phyloP scores from a whole-genome alignment of 2,797 vertebrate genomes.

The Pelodytes ibericus region DNA sequence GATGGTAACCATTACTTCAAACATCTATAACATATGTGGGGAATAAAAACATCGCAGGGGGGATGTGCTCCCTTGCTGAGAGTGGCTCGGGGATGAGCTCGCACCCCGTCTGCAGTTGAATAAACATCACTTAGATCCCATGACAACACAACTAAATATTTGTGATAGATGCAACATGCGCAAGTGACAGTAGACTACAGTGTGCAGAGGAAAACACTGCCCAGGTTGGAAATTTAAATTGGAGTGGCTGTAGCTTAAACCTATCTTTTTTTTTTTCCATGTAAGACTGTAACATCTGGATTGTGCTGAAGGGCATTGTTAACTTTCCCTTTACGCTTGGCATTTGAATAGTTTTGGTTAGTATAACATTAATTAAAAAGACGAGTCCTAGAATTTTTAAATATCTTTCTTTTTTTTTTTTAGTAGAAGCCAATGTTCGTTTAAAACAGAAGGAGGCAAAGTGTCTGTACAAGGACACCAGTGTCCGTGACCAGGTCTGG shows the following conservation, averaged over 20 bases:
- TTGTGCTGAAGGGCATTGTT: neutral
- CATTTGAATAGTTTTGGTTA: neutral
- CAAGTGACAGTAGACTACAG: constrained; percentile 4
- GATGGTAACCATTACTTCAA: constrained; percentile 62
- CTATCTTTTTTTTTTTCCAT: too few relatives aligned
- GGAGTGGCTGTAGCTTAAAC: neutral
- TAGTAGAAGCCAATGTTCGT: too few relatives aligned
- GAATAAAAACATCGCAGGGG: constrained; percentile 63
- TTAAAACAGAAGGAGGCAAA: too few relatives aligned
- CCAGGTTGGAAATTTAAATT: neutral
- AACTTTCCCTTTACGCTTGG: neutral
- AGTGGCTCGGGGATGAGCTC: constrained; percentile 52
- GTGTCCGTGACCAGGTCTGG: too few relatives aligned
- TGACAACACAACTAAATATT: constrained; percentile 45
- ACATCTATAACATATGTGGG: constrained; percentile 64
- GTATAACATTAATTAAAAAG: neutral
- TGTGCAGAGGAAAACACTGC: neutral
- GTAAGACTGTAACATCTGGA: neutral
- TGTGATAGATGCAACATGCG: constrained; percentile 7
- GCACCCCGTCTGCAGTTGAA: constrained; percentile 40
- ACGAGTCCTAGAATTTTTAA: neutral
- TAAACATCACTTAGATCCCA: constrained; percentile 55
- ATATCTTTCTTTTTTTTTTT: too few relatives aligned
- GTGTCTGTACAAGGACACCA: too few relatives aligned
- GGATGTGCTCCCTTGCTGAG: constrained; percentile 56